Evolutionary conservation across 2,797 vertebrate genomes (phyloP).

Genomic region (Eupleurogrammus muticus): DNA sequence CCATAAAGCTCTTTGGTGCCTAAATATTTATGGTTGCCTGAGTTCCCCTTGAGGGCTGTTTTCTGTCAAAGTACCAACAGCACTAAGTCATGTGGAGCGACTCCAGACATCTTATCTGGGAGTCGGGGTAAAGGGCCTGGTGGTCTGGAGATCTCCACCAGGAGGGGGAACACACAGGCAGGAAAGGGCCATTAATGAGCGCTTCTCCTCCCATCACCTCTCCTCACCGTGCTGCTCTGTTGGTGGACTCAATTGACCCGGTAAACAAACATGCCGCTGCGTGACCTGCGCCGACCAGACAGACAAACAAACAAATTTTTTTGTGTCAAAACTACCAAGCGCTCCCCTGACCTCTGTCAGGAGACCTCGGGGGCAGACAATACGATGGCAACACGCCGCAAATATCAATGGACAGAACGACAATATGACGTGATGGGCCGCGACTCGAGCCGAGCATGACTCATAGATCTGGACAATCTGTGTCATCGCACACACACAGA

Average conservation of each 20-base stretch:
- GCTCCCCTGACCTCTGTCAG: conserved; percentile 24
- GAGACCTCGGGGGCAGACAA: conserved; percentile 51
- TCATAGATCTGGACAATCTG: conserved; percentile 33
- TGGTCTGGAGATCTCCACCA: conserved; percentile 72
- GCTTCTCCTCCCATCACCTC: conserved; percentile 47
- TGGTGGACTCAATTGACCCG: conserved; percentile 75
- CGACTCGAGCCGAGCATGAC: conserved; percentile 31
- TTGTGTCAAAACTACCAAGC: conserved; percentile 58
- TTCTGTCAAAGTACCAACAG: conserved; percentile 80
- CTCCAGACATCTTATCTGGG: conserved; percentile 82
- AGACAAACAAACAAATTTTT: conserved; percentile 80
- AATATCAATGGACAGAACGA: conserved; percentile 60
- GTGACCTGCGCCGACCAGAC: conserved; percentile 79
- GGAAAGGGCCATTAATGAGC: conserved; percentile 65
- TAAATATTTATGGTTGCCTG: conserved; percentile 89
- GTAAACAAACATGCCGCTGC: conserved; percentile 74
- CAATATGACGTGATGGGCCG: conserved; percentile 38
- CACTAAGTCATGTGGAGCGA: conserved; percentile 81
- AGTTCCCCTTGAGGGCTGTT: conserved; percentile 83
- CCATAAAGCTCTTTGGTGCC: conserved; percentile 86
- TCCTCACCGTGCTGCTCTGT: conserved; percentile 51
- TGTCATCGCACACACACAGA: conserved; percentile 24
- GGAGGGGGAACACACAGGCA: conserved; percentile 69
- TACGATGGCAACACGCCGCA: conserved; percentile 52
- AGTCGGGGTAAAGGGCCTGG: conserved; percentile 72